Evolutionary conservation across 2,888 invertebrate species (phyloP).

Genomic region (Xanthorhoe designata): DNA sequence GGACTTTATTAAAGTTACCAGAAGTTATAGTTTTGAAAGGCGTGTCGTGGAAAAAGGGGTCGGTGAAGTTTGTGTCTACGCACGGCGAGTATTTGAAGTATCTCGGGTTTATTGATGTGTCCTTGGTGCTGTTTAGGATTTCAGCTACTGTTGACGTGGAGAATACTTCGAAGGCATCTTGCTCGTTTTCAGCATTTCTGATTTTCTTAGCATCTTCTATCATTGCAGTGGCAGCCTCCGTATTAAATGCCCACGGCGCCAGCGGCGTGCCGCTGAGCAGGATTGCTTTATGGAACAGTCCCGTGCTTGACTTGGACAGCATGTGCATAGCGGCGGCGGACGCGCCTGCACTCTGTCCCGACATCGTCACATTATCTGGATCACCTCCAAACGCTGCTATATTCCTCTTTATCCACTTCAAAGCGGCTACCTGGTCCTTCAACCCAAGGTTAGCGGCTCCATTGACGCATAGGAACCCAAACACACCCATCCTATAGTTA

Average conservation of each 20-base stretch:
- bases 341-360: slow-evolving; percentile 77
- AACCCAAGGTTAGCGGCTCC: slow-evolving; percentile 73
- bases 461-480: slow-evolving; percentile 74
- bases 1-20: slow-evolving; percentile 69
- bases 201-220: slow-evolving; percentile 68
- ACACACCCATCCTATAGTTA: slow-evolving; percentile 73
- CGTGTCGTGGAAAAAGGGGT: slow-evolving; percentile 70
- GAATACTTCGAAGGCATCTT: slow-evolving; percentile 62
- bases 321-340: slow-evolving; percentile 72
- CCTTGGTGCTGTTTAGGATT: slow-evolving; percentile 59
- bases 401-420: slow-evolving; percentile 73
- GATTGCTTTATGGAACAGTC: slow-evolving; percentile 74
- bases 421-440: slow-evolving; percentile 75
- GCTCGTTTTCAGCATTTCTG: slow-evolving; percentile 47
- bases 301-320: slow-evolving; percentile 64
- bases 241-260: slow-evolving; percentile 73
- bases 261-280: slow-evolving; percentile 71
- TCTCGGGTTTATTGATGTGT: slow-evolving; percentile 64
- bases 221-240: slow-evolving; percentile 59
- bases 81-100: slow-evolving; percentile 77
- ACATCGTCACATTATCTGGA: slow-evolving; percentile 75
- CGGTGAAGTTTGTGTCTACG: slow-evolving; percentile 61
- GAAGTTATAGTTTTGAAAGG: slow-evolving; percentile 70
- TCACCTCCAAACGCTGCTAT: slow-evolving; percentile 76
- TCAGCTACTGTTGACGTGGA: slow-evolving; percentile 55